phyloP scores from a whole-genome alignment of 2,797 vertebrate species.

The Tokudaia muenninki region DNA sequence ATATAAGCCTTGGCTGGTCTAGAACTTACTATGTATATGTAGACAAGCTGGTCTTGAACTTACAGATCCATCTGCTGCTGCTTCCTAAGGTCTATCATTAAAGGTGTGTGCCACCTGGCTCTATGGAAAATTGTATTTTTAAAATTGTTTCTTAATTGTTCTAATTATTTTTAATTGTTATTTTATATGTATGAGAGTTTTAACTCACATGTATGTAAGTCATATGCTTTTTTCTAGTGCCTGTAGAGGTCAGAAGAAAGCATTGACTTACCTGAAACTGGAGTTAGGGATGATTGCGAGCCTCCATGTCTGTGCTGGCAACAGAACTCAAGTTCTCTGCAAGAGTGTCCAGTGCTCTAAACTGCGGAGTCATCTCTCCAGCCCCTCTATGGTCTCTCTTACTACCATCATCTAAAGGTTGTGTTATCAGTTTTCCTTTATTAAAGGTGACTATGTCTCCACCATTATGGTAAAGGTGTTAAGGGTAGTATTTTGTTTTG shows the following conservation, averaged over 20 bases:
- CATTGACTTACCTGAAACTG: neutral
- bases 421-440: conserved; percentile 9
- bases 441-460: conserved; percentile 19
- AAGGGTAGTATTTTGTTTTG: conserved; percentile 34
- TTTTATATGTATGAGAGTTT: neutral
- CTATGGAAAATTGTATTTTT: neutral
- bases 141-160: neutral
- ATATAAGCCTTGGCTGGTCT: neutral
- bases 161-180: neutral
- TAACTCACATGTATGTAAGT: neutral
- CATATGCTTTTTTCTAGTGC: neutral
- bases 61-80: neutral
- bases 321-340: neutral
- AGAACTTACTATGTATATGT: neutral
- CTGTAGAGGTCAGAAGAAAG: neutral
- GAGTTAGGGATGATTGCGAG: neutral
- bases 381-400: neutral
- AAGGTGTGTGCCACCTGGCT: neutral
- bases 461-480: conserved; percentile 29
- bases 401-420: neutral
- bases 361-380: neutral
- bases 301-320: neutral
- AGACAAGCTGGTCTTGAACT: neutral
- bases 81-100: neutral
- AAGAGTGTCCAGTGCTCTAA: neutral